phyloP scores from a whole-genome alignment of 1,140 invertebrate genomes.

The Myzus persicae region DNA sequence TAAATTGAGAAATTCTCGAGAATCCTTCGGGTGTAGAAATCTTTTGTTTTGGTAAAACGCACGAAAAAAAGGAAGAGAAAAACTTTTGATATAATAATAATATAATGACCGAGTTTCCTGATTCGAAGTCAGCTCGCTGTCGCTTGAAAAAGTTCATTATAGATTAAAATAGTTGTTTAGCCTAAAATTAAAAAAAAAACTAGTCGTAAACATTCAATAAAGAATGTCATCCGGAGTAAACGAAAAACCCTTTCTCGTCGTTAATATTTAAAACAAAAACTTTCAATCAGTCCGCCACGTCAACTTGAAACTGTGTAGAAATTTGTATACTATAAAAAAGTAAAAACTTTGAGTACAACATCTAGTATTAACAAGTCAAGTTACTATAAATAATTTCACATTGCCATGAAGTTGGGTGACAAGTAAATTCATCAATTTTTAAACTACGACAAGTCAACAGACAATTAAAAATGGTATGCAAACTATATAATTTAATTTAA shows the following conservation, averaged over 20 bases:
- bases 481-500: neutral
- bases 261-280: constrained; percentile 26
- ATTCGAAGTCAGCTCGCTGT: neutral
- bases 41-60: constrained; percentile 37
- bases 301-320: neutral
- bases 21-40: constrained; percentile 38
- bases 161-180: neutral
- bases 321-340: too few species aligned
- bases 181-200: neutral
- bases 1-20: constrained; percentile 18
- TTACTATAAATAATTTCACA: neutral
- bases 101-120: constrained; percentile 23
- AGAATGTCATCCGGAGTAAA: neutral
- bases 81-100: constrained; percentile 21
- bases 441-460: neutral
- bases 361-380: neutral
- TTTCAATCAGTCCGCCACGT: neutral
- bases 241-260: neutral
- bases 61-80: neutral
- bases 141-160: neutral
- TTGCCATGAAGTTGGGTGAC: neutral
- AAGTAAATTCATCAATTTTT: neutral
- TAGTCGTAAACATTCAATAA: neutral
- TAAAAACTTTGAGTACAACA: too few species aligned
- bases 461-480: neutral